These are phyloP conservation scores for Blennius ocellaris DNA, from an alignment of 2,113 vertebrate species.

Conservation along the genomic window DNA sequence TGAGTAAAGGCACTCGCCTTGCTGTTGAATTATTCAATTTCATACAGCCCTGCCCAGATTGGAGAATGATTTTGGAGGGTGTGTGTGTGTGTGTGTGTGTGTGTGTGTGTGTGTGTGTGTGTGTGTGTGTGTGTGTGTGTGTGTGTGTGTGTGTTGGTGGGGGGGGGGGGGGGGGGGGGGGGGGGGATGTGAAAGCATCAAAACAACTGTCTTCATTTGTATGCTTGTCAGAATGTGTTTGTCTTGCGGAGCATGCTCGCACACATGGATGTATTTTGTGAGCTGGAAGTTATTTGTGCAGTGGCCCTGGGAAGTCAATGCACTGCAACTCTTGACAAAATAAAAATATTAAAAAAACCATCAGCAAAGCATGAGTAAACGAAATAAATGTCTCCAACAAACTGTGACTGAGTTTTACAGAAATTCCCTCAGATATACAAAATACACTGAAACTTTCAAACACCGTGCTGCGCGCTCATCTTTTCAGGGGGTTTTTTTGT, in stretches of 20 bases:
- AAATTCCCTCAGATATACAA: neutral
- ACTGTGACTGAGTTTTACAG: neutral
- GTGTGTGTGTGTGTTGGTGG: no score
- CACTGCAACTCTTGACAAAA: neutral
- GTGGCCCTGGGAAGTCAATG: neutral
- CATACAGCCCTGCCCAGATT: constrained; percentile 36
- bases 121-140: no score
- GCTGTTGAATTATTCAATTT: constrained; percentile 62
- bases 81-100: no score
- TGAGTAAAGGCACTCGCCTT: neutral
- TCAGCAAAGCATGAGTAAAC: neutral
- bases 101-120: no score
- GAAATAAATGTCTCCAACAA: neutral
- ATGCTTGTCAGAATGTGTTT: constrained; percentile 53
- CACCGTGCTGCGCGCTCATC: neutral
- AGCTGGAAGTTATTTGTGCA: neutral
- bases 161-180: constrained; percentile 1
- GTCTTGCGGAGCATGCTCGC: constrained; percentile 19
- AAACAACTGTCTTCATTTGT: constrained; percentile 46
- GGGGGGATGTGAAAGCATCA: constrained; percentile 27
- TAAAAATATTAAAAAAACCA: neutral
- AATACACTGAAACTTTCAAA: neutral
- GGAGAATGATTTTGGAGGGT: constrained; percentile 34
- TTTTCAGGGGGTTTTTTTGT: no score
- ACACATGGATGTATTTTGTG: constrained; percentile 18